Evolutionary conservation across 1,140 invertebrate species (phyloP).

Genomic region (Drosophila sucinea): DNA sequence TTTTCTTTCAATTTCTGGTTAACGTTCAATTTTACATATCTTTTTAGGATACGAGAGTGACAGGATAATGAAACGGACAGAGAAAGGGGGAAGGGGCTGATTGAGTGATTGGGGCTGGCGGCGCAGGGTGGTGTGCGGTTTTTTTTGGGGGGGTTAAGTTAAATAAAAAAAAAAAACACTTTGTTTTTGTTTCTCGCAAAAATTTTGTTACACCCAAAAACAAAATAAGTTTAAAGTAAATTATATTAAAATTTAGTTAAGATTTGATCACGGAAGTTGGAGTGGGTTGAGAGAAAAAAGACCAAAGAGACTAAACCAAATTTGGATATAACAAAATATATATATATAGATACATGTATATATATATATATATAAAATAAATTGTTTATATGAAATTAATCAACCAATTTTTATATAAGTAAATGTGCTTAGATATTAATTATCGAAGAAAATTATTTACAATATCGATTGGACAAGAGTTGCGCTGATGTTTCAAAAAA

Average conservation of each 20-base stretch:
- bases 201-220: slow-evolving; percentile 80
- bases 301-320: slow-evolving; percentile 18
- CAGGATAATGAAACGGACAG: slow-evolving; percentile 7
- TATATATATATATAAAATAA: slow-evolving; percentile 36
- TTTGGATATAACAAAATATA: slow-evolving; percentile 16
- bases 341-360: slow-evolving; percentile 11
- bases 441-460: slow-evolving; percentile 35
- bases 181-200: slow-evolving; percentile 49
- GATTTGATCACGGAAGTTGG: background rate
- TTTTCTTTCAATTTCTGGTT: background rate
- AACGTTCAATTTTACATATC: background rate
- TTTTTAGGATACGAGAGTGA: background rate
- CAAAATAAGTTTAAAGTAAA: slow-evolving; percentile 36
- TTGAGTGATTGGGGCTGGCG: background rate
- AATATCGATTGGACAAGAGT: slow-evolving; percentile 35
- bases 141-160: slow-evolving; percentile 9
- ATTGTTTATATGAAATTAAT: slow-evolving; percentile 33
- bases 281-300: background rate
- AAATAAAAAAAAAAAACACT: slow-evolving; percentile 16
- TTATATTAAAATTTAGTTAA: slow-evolving; percentile 15
- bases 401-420: slow-evolving; percentile 29
- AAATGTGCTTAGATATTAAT: slow-evolving; percentile 48
- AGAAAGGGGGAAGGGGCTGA: background rate
- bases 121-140: slow-evolving; percentile 5
- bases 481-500: slow-evolving; percentile 49